Evolutionary conservation across 2,113 vertebrate genomes (phyloP), one percentile per base, ranked within the genome.

Genomic region (Corvus hawaiiensis): DNA sequence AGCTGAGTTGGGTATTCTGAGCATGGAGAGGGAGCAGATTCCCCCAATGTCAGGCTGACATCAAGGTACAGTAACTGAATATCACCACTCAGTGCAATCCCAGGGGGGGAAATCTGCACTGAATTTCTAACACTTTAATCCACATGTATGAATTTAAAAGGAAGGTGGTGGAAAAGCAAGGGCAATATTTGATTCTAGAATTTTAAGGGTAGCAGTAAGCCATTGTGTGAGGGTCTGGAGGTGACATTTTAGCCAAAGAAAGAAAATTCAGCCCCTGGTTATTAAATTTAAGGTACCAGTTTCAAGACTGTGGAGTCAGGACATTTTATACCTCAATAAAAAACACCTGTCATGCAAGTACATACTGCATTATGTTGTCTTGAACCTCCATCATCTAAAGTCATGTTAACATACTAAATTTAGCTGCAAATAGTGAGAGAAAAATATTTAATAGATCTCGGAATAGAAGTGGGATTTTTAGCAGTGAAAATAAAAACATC

Each of bases 11-110:
- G 52, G 74, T 56, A 89, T 96, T 92, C 96, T 37, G 56, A 2
- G 11, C 90, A 87, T 44, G 30, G 26, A 81, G 79, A 68, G 44
- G 58, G 58, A 78, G 72, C 87, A 92, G 92, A 89, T 72, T 63
- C 69, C 88, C 90, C 79, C 83, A 93, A 81, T 86, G 75, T 71
- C 90, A 94, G 79, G 48, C 90, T 95, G 87, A 88, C 88, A 92
- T 84, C 90, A 68, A 96, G 92, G 93, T 63, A 63, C 61, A 44
- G 79, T 49, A 77, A 66, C 88, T 72, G 93, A 93, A 61, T 88
- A 86, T 88, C 85, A 75, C 48, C 64, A 37, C 51, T 71, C 24
- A 5, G 20, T 24, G 44, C 10, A 92, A 21, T 54, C 90, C 88
- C 85, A 72, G 22, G 43, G 56, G 90, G n/a, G 41, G 1, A 35